phyloP scores from a whole-genome alignment of 2,888 invertebrate genomes.

The Rambutsinella grinnellia region DNA sequence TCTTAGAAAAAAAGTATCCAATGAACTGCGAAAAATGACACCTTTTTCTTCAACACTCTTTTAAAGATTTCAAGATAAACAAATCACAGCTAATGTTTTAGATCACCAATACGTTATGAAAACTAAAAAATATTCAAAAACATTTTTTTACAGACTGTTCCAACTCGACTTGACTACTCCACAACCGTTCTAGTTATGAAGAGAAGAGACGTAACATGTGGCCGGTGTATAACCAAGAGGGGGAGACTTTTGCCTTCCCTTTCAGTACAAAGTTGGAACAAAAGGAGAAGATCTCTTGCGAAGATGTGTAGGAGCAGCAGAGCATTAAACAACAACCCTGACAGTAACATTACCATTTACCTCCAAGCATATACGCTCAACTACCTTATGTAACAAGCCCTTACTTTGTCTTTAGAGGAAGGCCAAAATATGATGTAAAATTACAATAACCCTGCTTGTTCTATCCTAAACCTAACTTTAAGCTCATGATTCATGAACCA shows the following conservation, averaged over 20 bases:
- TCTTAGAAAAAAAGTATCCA: no score
- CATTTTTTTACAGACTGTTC: no score
- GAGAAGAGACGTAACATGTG: slow-evolving; percentile 43
- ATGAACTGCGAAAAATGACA: no score
- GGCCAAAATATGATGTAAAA: slow-evolving; percentile 35
- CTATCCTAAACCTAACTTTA: no score
- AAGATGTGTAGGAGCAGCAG: slow-evolving; percentile 31
- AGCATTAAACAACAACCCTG: slow-evolving; percentile 43
- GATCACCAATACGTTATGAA: no score
- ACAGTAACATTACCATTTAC: slow-evolving; percentile 38
- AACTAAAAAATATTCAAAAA: no score
- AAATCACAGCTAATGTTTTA: no score
- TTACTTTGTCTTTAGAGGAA: slow-evolving; percentile 35
- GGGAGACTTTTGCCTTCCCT: slow-evolving; percentile 32
- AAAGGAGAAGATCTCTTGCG: slow-evolving; percentile 29
- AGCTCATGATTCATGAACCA: slow-evolving; percentile 41
- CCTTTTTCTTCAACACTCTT: no score
- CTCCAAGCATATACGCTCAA: no score
- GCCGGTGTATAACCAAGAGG: slow-evolving; percentile 39
- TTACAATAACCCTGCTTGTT: slow-evolving; percentile 16
- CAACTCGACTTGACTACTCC: no score
- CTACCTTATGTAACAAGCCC: slow-evolving; percentile 24
- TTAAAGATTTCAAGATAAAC: no score
- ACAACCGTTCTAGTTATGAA: no score
- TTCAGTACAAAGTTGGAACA: slow-evolving; percentile 7